Percentiles rank a stretch among this genome's conserved stretches.
Conservation (phyloP, 2,888 invertebrate species). For the Pseudoips prasinana region DNA sequence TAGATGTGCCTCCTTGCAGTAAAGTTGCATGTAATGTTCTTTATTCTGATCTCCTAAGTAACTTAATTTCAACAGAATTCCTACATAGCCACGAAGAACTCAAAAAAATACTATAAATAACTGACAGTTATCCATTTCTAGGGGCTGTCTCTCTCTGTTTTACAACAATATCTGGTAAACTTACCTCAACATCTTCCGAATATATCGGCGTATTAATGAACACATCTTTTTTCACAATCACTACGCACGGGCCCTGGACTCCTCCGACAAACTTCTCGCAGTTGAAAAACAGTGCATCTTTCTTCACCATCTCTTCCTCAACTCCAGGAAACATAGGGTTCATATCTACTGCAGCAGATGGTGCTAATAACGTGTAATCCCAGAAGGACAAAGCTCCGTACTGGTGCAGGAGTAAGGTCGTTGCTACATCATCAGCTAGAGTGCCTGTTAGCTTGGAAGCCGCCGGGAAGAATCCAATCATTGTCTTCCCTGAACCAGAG, state of each 20-base stretch:
- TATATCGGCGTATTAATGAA: constrained; percentile 66
- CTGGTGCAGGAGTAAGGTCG: constrained; percentile 90
- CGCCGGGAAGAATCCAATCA: constrained; percentile 93
- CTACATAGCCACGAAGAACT: too few species aligned
- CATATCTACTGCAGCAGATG: constrained; percentile 91
- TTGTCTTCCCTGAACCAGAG: constrained; percentile 82
- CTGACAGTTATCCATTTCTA: too few species aligned
- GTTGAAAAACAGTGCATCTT: constrained; percentile 94
- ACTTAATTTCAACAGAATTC: too few species aligned
- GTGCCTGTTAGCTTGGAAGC: constrained; percentile 95
- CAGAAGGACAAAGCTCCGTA: constrained; percentile 93
- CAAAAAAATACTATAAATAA: too few species aligned
- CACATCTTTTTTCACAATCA: constrained; percentile 77
- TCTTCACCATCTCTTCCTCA: constrained; percentile 87
- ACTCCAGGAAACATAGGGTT: constrained; percentile 88
- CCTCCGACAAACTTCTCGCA: constrained; percentile 96
- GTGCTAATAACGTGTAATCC: constrained; percentile 94
- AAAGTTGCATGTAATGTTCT: too few species aligned
- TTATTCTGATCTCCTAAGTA: too few species aligned
- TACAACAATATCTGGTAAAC: constrained; percentile 9
- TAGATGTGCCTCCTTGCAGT: too few species aligned
- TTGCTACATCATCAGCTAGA: constrained; percentile 90
- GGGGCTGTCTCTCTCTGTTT: too few species aligned
- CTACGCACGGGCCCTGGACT: constrained; percentile 90
- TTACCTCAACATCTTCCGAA: constrained; percentile 73